Evolutionary conservation across 1,140 invertebrate genomes (phyloP).

Genomic region (Ceratina calcarata): DNA sequence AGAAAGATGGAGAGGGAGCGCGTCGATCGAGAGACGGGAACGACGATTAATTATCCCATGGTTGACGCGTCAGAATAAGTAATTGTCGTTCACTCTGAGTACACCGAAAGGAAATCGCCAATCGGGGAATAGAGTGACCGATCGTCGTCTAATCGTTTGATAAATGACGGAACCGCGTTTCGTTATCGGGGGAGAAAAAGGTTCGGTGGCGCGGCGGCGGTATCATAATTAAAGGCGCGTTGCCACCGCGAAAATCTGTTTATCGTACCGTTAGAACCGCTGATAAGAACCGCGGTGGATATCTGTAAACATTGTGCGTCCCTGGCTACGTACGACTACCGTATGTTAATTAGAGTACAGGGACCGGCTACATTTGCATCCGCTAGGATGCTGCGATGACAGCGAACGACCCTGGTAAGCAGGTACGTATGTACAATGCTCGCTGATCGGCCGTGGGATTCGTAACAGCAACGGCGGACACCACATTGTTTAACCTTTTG

Average conservation of each 20-base stretch:
- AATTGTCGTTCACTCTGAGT: conserved; percentile 46
- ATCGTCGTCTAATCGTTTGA: conserved; percentile 52
- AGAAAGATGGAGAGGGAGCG: not conserved
- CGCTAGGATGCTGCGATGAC: not conserved
- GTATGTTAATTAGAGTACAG: conserved; percentile 49
- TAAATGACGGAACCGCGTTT: conserved; percentile 48
- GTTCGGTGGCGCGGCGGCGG: not conserved
- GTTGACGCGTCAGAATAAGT: conserved; percentile 63
- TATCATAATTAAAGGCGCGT: conserved; percentile 46
- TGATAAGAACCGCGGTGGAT: conserved; percentile 38
- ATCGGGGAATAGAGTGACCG: conserved; percentile 54
- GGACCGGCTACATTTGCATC: conserved; percentile 1
- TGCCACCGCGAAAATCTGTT: conserved; percentile 51
- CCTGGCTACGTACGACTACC: not conserved
- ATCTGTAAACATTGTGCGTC: conserved; percentile 36
- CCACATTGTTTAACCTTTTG: not conserved
- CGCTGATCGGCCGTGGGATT: not conserved
- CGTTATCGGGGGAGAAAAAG: conserved; percentile 40
- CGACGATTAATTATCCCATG: conserved; percentile 59
- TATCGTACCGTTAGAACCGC: conserved; percentile 51
- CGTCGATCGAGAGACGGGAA: not conserved
- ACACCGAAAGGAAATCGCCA: conserved; percentile 37
- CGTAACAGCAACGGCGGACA: not conserved
- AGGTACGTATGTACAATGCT: too few species aligned
- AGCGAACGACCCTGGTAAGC: not conserved